Conservation (phyloP, 2,113 vertebrate genomes). For the Anoplopoma fimbria region DNA sequence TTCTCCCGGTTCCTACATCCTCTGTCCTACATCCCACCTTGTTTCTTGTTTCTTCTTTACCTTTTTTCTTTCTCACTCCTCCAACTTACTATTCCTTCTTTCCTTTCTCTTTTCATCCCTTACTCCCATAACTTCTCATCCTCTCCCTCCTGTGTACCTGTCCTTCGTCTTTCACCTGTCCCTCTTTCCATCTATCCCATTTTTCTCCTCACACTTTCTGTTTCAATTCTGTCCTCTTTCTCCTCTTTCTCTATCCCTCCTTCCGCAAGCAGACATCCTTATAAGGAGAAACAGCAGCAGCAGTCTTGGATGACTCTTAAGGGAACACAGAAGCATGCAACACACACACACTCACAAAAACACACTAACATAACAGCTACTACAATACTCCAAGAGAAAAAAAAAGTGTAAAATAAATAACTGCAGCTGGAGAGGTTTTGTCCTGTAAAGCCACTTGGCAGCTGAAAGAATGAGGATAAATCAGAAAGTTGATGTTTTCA, state of each 20-base stretch:
- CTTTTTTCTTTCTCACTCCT: background rate
- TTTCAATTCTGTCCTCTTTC: background rate
- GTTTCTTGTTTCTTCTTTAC: background rate
- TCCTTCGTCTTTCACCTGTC: background rate
- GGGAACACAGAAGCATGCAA: slow-evolving; percentile 78
- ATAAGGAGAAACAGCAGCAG: slow-evolving; percentile 80
- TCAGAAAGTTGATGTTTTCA: background rate
- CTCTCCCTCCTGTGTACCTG: no score
- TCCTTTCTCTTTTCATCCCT: background rate
- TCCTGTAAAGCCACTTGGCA: slow-evolving; percentile 19
- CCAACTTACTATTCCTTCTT: background rate
- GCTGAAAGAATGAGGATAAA: slow-evolving; percentile 34
- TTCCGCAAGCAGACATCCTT: slow-evolving; percentile 67
- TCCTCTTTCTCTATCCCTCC: slow-evolving; percentile 42
- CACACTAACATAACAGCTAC: slow-evolving; percentile 43
- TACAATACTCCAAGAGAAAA: slow-evolving; percentile 36
- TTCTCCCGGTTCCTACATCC: background rate
- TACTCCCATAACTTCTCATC: no score
- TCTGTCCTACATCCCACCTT: background rate
- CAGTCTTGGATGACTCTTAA: slow-evolving; percentile 43
- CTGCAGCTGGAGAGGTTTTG: slow-evolving; percentile 43
- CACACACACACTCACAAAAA: slow-evolving; percentile 50
- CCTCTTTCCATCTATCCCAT: background rate
- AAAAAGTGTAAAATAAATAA: slow-evolving; percentile 40
- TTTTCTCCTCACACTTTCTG: background rate